Base-by-base conservation (phyloP, 2,113 vertebrate species). In the Ailuropoda melanoleuca region DNA sequence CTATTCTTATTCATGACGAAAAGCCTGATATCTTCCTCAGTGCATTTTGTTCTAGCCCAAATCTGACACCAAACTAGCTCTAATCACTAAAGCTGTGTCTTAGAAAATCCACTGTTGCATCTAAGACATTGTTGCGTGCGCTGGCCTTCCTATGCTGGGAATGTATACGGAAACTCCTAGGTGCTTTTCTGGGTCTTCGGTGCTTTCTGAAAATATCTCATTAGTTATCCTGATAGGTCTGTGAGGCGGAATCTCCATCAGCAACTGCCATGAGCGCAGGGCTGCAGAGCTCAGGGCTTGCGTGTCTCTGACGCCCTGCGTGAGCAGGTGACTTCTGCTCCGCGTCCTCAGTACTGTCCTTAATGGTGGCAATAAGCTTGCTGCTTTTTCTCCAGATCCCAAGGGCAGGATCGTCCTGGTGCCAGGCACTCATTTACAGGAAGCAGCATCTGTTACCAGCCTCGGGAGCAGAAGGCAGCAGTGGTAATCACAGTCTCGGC, bases 381-480 rank as follows among this genome's bases (percentile, higher is more conserved):
- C 50, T 78, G 31, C 78, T 97, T 97, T 93, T 97, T 90, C 92
- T 37, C 29, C 94, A 64, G 55, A 87, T 97, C 98, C 98, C 97
- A 15, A 96, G 98, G 97, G 98, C 91, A 97, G 94, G 95, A 75
- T 81, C 77, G 84, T 90, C 26, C 50, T 72, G 95, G 97, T 80
- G 56, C 72, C 96, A 98, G 80, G 75, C 93, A 55, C 96, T 98
- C 97, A 84, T 95, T 98, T 97, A 96, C 58, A 74, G 96, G 48
- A 92, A 98, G 66, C 77, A 53, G 86, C 14, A 0, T 98, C 98
- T 98, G 98, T 96, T 96, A 4, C 83, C 92, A 96, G 82, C 92
- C 70, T 60, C 39, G 6, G 97, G 82, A 98, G 95, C 98, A 98
- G 97, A 97, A 97, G 98, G 97, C 91, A 14, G 87, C 78, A 83